These are phyloP conservation scores for Gnatocerus cornutus DNA, from an alignment of 2,888 invertebrate species.

Conservation along the genomic window DNA sequence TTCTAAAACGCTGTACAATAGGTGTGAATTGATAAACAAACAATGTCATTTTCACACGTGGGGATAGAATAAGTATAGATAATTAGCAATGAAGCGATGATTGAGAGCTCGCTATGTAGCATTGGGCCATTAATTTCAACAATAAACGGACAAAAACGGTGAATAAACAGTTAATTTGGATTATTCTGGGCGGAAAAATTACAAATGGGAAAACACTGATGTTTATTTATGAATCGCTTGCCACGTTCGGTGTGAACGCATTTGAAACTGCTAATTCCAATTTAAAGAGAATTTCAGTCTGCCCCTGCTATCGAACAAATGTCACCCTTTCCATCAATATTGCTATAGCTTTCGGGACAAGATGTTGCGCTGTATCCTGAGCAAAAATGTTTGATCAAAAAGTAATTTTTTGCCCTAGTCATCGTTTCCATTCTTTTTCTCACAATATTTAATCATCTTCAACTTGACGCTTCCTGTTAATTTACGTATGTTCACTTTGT, in stretches of 20 bases:
- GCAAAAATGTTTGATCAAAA: not conserved
- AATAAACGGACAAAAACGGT: conserved; percentile 1
- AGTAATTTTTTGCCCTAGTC: not conserved
- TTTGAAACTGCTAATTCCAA: too few relatives aligned
- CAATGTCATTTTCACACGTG: conserved; percentile 36
- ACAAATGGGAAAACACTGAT: too few relatives aligned
- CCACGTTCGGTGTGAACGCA: too few relatives aligned
- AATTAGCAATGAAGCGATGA: conserved; percentile 26
- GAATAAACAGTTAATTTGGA: not conserved
- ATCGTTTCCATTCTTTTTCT: not conserved
- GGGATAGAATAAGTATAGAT: conserved; percentile 18
- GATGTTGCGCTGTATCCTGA: not conserved
- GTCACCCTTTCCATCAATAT: too few relatives aligned
- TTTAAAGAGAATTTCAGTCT: too few relatives aligned
- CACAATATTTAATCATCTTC: conserved; percentile 1
- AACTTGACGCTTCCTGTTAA: conserved; percentile 12
- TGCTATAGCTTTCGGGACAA: not conserved
- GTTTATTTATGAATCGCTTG: too few relatives aligned
- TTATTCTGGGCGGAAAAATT: too few relatives aligned
- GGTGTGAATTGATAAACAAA: conserved; percentile 31
- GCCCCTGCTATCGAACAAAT: too few relatives aligned
- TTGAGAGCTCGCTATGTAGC: conserved; percentile 23
- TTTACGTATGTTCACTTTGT: conserved; percentile 19
- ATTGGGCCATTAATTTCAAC: conserved; percentile 9
- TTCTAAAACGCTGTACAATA: conserved; percentile 34